Evolutionary conservation across 2,797 vertebrate genomes (phyloP).

Genomic region (Micropoecilia bifurca): DNA sequence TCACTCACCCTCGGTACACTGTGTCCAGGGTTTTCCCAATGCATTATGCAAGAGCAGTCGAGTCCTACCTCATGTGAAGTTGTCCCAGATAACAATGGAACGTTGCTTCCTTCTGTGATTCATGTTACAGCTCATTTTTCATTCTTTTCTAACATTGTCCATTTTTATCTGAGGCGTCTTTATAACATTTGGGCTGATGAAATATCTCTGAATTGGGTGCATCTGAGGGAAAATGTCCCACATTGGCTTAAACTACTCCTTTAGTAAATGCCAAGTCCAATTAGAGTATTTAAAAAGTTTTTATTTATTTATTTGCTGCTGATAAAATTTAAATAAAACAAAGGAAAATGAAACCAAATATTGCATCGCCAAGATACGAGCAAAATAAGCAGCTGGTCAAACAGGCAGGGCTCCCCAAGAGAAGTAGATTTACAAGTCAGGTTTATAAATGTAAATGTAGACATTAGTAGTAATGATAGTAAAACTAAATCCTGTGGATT

Average conservation of each 20-base stretch:
- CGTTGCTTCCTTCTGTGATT: too few relatives aligned
- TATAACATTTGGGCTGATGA: not conserved
- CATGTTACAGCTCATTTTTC: too few relatives aligned
- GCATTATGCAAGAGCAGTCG: slow-evolving; percentile 57
- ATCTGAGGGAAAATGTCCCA: not conserved
- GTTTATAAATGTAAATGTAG: not conserved
- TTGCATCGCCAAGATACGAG: not conserved
- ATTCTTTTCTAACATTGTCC: too few relatives aligned
- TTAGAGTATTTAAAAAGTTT: not conserved
- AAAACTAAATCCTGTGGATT: not conserved
- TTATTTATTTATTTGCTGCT: not conserved
- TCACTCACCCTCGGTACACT: slow-evolving; percentile 30
- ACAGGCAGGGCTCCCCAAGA: not conserved
- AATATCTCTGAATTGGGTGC: not conserved
- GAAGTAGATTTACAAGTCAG: not conserved
- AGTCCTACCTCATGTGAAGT: slow-evolving; percentile 45
- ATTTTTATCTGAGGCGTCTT: not conserved
- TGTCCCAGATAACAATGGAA: slow-evolving; percentile 39
- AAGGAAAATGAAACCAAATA: not conserved
- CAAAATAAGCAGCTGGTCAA: not conserved
- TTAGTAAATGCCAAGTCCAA: not conserved
- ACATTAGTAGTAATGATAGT: not conserved
- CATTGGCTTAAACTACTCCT: not conserved
- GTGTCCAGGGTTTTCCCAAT: slow-evolving; percentile 49
- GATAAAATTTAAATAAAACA: not conserved